Conservation (phyloP, 2,888 invertebrate species). For the Corythucha ciliata region DNA sequence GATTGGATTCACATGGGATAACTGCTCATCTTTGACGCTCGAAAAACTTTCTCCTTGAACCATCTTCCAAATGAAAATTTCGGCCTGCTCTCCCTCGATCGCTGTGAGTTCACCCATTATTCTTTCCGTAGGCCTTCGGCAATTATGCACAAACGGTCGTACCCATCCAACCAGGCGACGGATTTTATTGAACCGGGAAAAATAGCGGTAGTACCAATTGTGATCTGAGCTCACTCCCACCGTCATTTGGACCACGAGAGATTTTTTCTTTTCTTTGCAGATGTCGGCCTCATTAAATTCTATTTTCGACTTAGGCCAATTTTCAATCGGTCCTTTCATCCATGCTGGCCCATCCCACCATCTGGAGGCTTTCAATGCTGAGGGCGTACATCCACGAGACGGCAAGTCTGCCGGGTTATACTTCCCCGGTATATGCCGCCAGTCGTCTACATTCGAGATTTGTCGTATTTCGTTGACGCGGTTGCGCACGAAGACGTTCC, state of each 20-base stretch:
- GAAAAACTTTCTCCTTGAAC: no score
- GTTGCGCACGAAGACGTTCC: constrained; percentile 22
- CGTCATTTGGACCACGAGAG: no score
- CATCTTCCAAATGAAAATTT: no score
- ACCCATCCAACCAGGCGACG: constrained; percentile 9
- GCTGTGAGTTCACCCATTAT: not conserved
- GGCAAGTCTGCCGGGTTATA: constrained; percentile 19
- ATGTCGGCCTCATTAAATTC: not conserved
- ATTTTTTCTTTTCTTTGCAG: not conserved
- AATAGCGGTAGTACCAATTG: no score
- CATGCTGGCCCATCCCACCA: constrained; percentile 20
- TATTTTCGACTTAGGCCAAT: not conserved
- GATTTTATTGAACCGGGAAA: constrained; percentile 7
- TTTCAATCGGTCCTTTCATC: not conserved
- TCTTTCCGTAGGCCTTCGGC: not conserved
- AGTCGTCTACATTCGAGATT: not conserved
- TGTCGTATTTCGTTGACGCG: constrained; percentile 13
- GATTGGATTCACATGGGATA: not conserved
- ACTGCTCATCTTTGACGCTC: no score
- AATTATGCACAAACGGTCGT: constrained; percentile 1
- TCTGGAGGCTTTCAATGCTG: not conserved
- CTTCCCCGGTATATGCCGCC: constrained; percentile 14
- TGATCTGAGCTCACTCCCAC: no score
- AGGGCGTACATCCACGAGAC: constrained; percentile 19
- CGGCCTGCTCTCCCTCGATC: not conserved